A percentile compares a stretch with the other conserved stretches of the same genome.
These are phyloP conservation scores for Sebastes iracundus DNA, from an alignment of 2,797 vertebrate species.

Conservation along the genomic window DNA sequence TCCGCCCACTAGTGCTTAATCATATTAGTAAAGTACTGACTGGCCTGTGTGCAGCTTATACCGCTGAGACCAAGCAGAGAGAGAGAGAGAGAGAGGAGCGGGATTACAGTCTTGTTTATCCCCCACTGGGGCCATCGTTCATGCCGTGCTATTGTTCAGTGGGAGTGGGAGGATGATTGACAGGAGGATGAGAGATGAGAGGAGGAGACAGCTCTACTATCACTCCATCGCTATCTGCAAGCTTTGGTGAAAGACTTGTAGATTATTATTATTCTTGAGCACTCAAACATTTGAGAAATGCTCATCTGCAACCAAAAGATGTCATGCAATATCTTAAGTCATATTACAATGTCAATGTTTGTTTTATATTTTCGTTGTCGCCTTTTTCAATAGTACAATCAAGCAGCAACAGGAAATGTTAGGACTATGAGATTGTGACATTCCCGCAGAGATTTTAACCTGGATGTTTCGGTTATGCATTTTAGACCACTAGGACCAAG, in stretches of 20 bases:
- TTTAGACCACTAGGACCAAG: not conserved
- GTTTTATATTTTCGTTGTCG: not conserved
- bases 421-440: not conserved
- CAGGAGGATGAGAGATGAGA: constrained; percentile 36
- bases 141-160: constrained; percentile 66
- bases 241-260: not conserved
- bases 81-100: constrained; percentile 45
- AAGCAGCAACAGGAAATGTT: not conserved
- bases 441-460: not conserved
- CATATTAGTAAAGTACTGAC: constrained; percentile 75
- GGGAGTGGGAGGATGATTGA: constrained; percentile 52
- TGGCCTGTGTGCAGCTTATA: constrained; percentile 62
- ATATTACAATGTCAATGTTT: not conserved
- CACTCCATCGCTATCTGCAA: not conserved
- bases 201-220: constrained; percentile 1
- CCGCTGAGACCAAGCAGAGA: constrained; percentile 44
- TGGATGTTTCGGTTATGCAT: not conserved
- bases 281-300: not conserved
- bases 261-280: not conserved
- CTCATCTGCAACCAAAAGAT: not conserved
- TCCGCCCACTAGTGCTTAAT: constrained; percentile 73
- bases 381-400: not conserved
- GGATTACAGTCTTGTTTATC: constrained; percentile 79
- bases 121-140: constrained; percentile 46
- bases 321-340: not conserved